phyloP scores from a whole-genome alignment of 2,797 vertebrate species.

The Acridotheres tristis region DNA sequence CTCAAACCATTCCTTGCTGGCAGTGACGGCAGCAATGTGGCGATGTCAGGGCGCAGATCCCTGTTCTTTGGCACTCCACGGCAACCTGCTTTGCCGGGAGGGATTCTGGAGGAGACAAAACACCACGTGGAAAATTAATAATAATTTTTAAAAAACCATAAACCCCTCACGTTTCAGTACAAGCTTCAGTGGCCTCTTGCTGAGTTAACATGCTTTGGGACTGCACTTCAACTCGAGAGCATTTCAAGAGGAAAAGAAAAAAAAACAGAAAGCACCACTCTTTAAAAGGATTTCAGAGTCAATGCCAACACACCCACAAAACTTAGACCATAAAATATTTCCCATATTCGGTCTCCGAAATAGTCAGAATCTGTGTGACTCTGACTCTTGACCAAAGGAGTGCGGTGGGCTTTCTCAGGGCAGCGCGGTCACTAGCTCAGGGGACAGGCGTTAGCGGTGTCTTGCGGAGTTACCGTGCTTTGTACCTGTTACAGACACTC shows the following conservation, averaged over 20 bases:
- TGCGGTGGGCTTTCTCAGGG: accelerated
- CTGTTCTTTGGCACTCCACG: accelerated
- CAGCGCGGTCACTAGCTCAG: no score
- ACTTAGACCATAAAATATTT: neutral
- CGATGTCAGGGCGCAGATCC: neutral
- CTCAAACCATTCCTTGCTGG: neutral
- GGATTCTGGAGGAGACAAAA: neutral
- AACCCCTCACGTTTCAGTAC: accelerated
- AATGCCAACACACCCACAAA: neutral
- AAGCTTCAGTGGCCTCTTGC: neutral
- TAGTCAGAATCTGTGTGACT: neutral
- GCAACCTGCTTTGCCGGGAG: neutral
- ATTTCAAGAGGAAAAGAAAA: neutral
- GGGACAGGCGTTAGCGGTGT: no score
- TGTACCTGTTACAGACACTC: no score
- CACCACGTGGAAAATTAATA: neutral
- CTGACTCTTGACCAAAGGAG: neutral
- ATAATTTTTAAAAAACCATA: no score
- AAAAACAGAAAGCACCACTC: neutral
- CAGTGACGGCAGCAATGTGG: accelerated
- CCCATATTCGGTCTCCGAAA: neutral
- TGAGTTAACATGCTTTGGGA: accelerated
- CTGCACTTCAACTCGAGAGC: neutral
- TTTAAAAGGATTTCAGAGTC: neutral
- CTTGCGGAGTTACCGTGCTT: no score